Evolutionary conservation across 2,797 vertebrate genomes (phyloP).

Genomic region (Tokudaia tokunoshimensis): DNA sequence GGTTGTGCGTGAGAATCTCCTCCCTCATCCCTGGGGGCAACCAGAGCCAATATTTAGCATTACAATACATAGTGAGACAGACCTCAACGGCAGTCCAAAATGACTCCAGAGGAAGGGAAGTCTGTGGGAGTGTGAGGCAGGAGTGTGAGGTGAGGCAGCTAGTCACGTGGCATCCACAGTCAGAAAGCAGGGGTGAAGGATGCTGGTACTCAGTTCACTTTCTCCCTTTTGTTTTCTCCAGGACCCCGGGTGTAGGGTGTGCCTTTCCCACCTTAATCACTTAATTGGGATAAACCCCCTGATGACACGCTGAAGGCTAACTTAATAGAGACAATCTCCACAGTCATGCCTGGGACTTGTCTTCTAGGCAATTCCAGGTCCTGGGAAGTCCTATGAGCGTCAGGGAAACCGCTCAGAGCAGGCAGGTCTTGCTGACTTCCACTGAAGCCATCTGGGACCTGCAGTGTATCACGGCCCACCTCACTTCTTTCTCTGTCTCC

Average conservation of each 20-base stretch:
- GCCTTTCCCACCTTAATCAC: not conserved
- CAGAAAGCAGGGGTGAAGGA: not conserved
- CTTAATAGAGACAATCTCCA: not conserved
- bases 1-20: not conserved
- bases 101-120: too few species aligned
- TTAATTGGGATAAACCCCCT: not conserved
- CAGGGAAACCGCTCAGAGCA: not conserved
- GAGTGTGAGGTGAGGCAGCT: not conserved
- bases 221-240: not conserved
- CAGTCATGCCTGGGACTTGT: too few species aligned
- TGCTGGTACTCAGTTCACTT: not conserved
- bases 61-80: too few species aligned
- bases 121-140: too few species aligned
- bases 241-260: not conserved
- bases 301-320: not conserved
- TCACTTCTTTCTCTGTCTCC: not conserved
- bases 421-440: not conserved
- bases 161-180: not conserved
- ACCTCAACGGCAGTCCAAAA: too few species aligned
- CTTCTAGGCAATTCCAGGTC: not conserved
- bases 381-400: not conserved
- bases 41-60: too few species aligned
- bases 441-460: not conserved
- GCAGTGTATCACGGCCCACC: fast-evolving
- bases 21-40: too few species aligned